Base-by-base conservation (phyloP, 2,113 vertebrate genomes). In the Clupea harengus region DNA sequence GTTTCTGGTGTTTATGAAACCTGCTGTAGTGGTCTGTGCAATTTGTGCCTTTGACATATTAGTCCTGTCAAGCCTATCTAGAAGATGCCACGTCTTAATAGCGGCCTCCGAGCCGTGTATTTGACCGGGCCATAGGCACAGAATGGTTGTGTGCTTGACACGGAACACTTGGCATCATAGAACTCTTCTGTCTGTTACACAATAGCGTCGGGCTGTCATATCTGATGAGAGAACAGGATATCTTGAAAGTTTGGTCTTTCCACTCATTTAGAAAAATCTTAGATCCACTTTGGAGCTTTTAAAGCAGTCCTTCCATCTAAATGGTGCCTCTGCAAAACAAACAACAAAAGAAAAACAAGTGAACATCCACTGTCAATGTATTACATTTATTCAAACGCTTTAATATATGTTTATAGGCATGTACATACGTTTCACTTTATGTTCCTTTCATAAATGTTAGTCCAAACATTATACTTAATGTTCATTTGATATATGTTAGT, bases 1-100 rank as follows among this genome's bases (percentile, higher is more conserved):
- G 25, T 75, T 75, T 78, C 39, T 39, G 25, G 72, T 17, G 72
- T 78, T 78, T 39, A 78, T 78, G 72, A 78, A 15, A 78, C 72
- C 15, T 32, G 72, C 28, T 32, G 11, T 78, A 39, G 28, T 78
- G 72, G 28, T 78, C 72, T 78, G 32, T 13, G 28, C 72, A 78
- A 78, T 25, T 8, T 78, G 72, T 78, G 72, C 72, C 17, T 39
- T 78, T 17, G 72, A 78, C 72, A 39, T 39, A 78, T 78, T 78
- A 32, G 72, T 13, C 72, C 72, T 78, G 28, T 78, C 32, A 17
- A 78, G 72, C 72, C 72, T 39, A 18, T 78, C 72, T 78, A 39
- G 72, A 32, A 78, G 72, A 78, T 78, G 28, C 13, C 72, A 13
- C 72, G 11, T 78, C 72, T 39, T 78, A 39, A 78, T 44, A 78